Conservation (phyloP, 1,140 invertebrate species). For the Diorhabda sublineata region DNA sequence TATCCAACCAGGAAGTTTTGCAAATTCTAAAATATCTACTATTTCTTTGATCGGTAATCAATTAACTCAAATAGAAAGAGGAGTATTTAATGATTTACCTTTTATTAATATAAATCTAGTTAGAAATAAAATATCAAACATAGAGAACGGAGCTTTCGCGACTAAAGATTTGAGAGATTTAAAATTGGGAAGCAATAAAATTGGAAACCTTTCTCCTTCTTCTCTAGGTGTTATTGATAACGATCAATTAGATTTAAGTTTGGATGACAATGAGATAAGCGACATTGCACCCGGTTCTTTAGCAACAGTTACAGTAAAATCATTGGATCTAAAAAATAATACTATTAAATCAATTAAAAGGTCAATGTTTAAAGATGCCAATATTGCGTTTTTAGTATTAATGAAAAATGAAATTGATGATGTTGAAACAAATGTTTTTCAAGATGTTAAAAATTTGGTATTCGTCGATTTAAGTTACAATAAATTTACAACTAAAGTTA, state of each 20-base stretch:
- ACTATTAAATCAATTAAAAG: constrained; percentile 3
- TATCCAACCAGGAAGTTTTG: neutral
- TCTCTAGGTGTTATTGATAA: neutral
- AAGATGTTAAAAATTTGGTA: neutral
- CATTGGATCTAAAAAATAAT: neutral
- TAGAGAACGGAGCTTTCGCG: neutral
- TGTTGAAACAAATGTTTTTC: neutral
- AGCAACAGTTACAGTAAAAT: neutral
- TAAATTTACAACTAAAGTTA: neutral
- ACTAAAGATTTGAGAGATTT: neutral
- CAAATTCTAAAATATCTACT: neutral
- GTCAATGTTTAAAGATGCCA: neutral
- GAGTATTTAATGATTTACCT: neutral
- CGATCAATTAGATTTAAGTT: neutral
- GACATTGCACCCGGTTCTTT: neutral
- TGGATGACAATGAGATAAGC: neutral
- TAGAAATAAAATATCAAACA: neutral
- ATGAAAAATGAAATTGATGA: neutral
- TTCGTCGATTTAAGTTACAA: constrained; percentile 1
- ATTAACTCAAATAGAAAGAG: neutral
- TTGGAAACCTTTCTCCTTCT: neutral
- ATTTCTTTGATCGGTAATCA: neutral
- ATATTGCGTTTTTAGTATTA: neutral
- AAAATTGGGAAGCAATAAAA: neutral
- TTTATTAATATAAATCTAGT: neutral